These are phyloP conservation scores for Phodopus roborovskii DNA, from an alignment of 2,113 vertebrate species.

Conservation along the genomic window DNA sequence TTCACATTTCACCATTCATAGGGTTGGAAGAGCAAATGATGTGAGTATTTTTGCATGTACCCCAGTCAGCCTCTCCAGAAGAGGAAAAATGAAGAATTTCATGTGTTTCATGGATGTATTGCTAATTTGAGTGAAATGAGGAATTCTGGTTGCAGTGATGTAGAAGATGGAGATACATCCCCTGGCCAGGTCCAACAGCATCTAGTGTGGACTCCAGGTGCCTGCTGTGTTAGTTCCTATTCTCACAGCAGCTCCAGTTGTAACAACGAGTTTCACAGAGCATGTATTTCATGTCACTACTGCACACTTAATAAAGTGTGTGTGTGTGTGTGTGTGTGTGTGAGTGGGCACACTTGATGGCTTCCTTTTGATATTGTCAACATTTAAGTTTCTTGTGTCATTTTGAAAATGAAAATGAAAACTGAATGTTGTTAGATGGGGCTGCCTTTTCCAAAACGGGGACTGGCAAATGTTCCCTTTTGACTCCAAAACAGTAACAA, in stretches of 20 bases:
- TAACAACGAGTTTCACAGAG: constrained; percentile 19
- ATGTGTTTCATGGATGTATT: background rate
- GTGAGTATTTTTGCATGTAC: background rate
- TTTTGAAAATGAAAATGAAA: constrained; percentile 63
- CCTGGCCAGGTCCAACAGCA: background rate
- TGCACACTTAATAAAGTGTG: background rate
- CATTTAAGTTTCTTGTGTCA: background rate
- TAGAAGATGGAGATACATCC: background rate
- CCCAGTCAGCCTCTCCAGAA: background rate
- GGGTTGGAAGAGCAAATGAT: background rate
- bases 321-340: background rate
- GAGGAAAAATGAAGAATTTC: background rate
- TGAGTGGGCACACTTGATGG: background rate
- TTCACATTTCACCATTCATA: background rate
- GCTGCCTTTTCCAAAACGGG: background rate
- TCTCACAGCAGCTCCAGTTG: background rate
- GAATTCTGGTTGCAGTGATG: background rate
- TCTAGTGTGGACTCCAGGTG: background rate
- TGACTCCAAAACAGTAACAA: background rate
- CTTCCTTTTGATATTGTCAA: background rate
- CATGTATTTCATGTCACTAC: background rate
- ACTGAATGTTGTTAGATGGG: background rate
- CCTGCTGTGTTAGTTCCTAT: background rate
- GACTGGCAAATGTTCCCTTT: background rate
- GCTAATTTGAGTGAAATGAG: background rate